Evolutionary conservation across 2,888 invertebrate genomes (phyloP).

Genomic region (Dryobota labecula): DNA sequence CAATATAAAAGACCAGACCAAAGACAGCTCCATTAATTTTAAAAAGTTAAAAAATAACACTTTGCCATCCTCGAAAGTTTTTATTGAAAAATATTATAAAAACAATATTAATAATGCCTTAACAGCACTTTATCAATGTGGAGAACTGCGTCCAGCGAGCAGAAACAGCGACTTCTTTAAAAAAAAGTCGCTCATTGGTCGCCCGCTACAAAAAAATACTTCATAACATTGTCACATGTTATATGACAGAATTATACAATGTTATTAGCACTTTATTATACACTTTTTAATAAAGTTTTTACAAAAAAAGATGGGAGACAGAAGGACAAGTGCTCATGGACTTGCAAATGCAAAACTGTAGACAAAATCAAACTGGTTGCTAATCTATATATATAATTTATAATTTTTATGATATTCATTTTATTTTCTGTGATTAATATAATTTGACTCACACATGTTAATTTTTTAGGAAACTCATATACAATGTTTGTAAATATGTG

Average conservation of each 20-base stretch:
- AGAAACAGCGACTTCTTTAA: background rate
- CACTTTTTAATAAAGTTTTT: conserved; percentile 44
- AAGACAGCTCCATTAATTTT: conserved; percentile 20
- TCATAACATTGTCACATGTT: conserved; percentile 43
- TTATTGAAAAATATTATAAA: conserved; percentile 31
- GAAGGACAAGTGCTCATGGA: too few relatives aligned
- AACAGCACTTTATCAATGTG: conserved; percentile 20
- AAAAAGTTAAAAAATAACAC: conserved; percentile 1
- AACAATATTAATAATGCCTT: conserved; percentile 23
- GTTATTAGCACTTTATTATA: conserved; percentile 56
- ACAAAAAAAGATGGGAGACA: fast-evolving
- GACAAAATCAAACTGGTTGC: too few relatives aligned
- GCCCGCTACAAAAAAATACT: conserved; percentile 27
- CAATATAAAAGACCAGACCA: conserved; percentile 7
- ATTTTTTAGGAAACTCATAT: too few relatives aligned
- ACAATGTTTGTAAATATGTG: too few relatives aligned
- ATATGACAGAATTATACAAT: conserved; percentile 47
- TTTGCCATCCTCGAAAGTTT: background rate
- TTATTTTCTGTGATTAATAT: too few relatives aligned
- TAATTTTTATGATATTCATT: too few relatives aligned
- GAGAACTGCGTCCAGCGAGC: background rate
- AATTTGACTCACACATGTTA: too few relatives aligned
- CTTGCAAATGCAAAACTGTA: too few relatives aligned
- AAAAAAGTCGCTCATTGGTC: conserved; percentile 12
- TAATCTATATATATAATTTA: too few relatives aligned